Evolutionary conservation across 2,888 invertebrate genomes (phyloP), one percentile per base, ranked within the genome.

Genomic region (Bellardia bayeri): DNA sequence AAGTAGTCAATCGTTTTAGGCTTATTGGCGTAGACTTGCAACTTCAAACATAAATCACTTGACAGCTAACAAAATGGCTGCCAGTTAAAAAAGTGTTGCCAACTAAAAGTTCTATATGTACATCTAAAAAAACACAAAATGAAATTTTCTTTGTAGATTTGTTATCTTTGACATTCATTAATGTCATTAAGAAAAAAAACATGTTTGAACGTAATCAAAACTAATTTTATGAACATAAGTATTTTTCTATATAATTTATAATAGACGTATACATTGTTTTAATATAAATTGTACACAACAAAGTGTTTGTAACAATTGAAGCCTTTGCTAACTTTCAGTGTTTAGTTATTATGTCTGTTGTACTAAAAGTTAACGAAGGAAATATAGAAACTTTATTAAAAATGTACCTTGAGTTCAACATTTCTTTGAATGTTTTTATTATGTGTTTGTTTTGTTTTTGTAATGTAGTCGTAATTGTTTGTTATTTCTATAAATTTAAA

Each of bases 391-490:
- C 58, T 80, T 30, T 51, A 69, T 69, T 68, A 61, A 61, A 69
- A 79, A 37, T 69, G 75, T 80, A 80, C 74, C 74, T 85, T 79
- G 74, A 74, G 80, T 85, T 85, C 80, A 85, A 80, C 74, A 76
- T 49, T 68, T 79, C 72, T 61, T 74, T 69, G 61, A 79, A 58
- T 72, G 37, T 74, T n/a, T 78, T 13, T 45, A 0, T 30, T 40
- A 33, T 40, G 23, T 40, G 14, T 23, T 58, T 40, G 16, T 37
- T 66, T 66, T 37, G 14, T 2, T 49, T 61, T 61, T 61, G 8
- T 30, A 33, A 45, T 33, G n/a, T 6, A 13, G 37, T 33, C 16
- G 51, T 61, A 33, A 71, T 78, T 78, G 40, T 66, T 71, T 71
- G 45, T 45, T 68, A 51, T 74, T 7, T 74, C 66, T 66, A 61